Evolutionary conservation across 2,797 vertebrate genomes (phyloP).

Genomic region (Liasis olivaceus): DNA sequence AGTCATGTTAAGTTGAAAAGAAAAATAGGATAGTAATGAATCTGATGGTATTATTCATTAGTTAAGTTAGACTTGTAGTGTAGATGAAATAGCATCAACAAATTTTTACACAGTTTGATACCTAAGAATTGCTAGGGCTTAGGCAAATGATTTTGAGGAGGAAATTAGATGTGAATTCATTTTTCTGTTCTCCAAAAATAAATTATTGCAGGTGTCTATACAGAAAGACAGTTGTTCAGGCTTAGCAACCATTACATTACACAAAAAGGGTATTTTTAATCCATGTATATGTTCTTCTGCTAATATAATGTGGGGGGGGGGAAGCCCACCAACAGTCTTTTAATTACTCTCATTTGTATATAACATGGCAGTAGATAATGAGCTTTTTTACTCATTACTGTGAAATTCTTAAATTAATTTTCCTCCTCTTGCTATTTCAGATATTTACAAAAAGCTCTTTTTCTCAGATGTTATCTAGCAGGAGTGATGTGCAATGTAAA

Average conservation of each 20-base stretch:
- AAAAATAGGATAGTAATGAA: background rate
- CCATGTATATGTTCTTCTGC: conserved; percentile 1
- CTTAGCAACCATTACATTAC: background rate
- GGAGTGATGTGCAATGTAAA: background rate
- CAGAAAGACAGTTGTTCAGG: background rate
- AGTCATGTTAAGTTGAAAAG: background rate
- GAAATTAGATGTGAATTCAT: background rate
- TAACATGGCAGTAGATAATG: background rate
- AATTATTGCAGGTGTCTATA: background rate
- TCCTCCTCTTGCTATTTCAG: accelerated
- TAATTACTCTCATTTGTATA: background rate
- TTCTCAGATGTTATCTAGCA: background rate
- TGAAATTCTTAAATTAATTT: background rate
- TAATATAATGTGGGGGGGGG: background rate
- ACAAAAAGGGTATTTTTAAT: background rate
- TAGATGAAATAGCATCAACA: background rate
- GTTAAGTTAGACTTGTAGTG: background rate
- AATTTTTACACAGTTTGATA: background rate
- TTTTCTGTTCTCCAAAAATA: background rate
- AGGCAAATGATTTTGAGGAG: too few species aligned
- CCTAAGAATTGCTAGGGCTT: background rate
- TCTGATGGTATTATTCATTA: background rate
- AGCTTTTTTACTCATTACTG: accelerated
- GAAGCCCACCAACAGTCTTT: background rate
- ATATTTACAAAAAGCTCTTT: background rate